Evolutionary conservation across 2,113 vertebrate genomes (phyloP), one percentile per base, ranked within the genome.

Genomic region (Boulengerochromis microlepis): DNA sequence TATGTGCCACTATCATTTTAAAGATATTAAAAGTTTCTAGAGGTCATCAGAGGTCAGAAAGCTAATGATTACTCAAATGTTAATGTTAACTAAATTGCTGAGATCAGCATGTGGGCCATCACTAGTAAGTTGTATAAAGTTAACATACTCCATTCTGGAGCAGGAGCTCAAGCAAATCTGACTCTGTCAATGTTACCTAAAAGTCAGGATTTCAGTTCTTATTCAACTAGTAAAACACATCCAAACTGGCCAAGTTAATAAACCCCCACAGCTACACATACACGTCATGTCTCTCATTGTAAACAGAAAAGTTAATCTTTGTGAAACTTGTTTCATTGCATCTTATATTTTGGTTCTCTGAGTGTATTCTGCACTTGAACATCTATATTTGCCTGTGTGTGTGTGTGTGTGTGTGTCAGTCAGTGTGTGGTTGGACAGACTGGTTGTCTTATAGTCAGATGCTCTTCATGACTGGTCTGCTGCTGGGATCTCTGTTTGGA

Each of bases 401-500:
- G 40, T 83, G 31, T n/a, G 33, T 22, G 53, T 91, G 19, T 85
- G 42, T 90, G 81, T 40, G 80, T 89, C 93, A 95, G 92, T 92
- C 90, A 88, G 91, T 83, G 89, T 96, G 95, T 91, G 83, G 11
- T 1, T 93, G 92, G 94, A 86, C 57, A 26, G 64, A 19, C 76
- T 90, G 76, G 83, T 56, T 96, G 88, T 82, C 94, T 2, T 94
- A 94, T 10, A 91, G 95, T 59, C 95, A 95, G 89, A 93, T 90
- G 2, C 52, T 92, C 61, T 96, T 80, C 90, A 95, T 95, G 95
- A 90, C 83, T 1, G 96, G 96, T 3, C 90, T 95, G 33, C 93
- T 97, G 66, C 83, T 96, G 38, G 96, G 96, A 5, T 96, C 96
- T 22, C 88, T 96, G 86, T 69, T 96, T 10, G 95, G 93, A 35